These are phyloP conservation scores for Resseliella maxima DNA, from an alignment of 2,888 invertebrate genomes.

Conservation along the genomic window DNA sequence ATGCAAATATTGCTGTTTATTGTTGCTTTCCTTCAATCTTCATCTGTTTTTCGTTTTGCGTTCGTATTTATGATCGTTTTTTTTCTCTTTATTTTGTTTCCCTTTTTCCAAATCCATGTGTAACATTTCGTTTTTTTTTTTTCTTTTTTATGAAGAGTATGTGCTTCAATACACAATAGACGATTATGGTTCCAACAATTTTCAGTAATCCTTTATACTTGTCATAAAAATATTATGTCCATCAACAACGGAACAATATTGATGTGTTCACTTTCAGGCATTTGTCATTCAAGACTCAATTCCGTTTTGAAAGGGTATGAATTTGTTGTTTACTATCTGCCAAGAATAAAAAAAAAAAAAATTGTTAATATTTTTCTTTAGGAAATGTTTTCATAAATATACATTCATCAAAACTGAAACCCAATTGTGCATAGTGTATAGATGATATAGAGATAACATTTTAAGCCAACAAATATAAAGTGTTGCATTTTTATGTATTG, in stretches of 20 bases:
- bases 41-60: constrained; percentile 9
- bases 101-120: not conserved
- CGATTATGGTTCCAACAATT: not conserved
- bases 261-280: not conserved
- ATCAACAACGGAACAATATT: constrained; percentile 15
- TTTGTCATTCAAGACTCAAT: not conserved
- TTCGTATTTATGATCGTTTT: not conserved
- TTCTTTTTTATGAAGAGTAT: too few relatives aligned
- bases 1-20: constrained; percentile 47
- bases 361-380: not conserved
- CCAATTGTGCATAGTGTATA: not conserved
- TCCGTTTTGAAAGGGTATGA: not conserved
- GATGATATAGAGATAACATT: constrained; percentile 23
- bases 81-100: not conserved
- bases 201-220: constrained; percentile 4
- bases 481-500: constrained; percentile 44
- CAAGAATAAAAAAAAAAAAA: too few relatives aligned
- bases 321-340: constrained; percentile 27
- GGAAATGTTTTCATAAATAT: not conserved
- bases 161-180: not conserved
- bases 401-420: not conserved
- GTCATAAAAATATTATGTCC: constrained; percentile 21
- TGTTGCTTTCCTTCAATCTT: constrained; percentile 47
- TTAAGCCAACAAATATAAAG: not conserved
- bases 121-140: not conserved